phyloP scores from a whole-genome alignment of 2,797 vertebrate species.

The Tokudaia tokunoshimensis region DNA sequence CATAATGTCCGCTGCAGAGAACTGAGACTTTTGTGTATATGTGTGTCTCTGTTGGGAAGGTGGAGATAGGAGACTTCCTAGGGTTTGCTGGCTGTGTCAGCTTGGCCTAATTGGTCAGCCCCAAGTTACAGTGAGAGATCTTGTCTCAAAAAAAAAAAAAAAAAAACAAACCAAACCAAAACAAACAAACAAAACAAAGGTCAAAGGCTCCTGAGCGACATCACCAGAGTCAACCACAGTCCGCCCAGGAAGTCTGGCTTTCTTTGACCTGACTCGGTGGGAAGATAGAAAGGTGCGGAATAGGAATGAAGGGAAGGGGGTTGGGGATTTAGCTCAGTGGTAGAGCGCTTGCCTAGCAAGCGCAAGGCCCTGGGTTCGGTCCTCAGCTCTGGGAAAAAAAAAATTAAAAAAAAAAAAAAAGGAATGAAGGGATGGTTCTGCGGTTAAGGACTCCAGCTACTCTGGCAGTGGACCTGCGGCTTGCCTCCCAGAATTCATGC shows the following conservation, averaged over 20 bases:
- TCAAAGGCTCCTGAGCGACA: not conserved
- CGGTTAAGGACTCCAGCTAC: not conserved
- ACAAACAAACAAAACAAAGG: not conserved
- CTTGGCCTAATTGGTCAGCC: not conserved
- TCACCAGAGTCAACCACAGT: not conserved
- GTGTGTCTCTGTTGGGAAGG: not conserved
- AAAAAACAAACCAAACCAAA: no score
- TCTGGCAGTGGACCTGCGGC: not conserved
- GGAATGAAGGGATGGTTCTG: not conserved
- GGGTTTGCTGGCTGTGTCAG: not conserved
- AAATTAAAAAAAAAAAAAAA: no score
- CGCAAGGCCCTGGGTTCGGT: no score
- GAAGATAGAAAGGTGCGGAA: not conserved
- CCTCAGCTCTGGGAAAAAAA: no score
- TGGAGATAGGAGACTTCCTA: not conserved
- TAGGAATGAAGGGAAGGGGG: not conserved
- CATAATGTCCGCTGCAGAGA: not conserved
- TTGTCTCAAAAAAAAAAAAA: not conserved
- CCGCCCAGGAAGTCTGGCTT: not conserved
- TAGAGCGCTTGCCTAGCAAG: no score
- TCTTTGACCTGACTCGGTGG: not conserved
- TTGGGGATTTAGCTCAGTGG: no score
- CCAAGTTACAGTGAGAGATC: not conserved
- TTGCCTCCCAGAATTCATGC: not conserved
- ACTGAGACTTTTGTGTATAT: not conserved